Evolutionary conservation across 2,113 vertebrate species (phyloP).

Genomic region (Xenus cinereus): DNA sequence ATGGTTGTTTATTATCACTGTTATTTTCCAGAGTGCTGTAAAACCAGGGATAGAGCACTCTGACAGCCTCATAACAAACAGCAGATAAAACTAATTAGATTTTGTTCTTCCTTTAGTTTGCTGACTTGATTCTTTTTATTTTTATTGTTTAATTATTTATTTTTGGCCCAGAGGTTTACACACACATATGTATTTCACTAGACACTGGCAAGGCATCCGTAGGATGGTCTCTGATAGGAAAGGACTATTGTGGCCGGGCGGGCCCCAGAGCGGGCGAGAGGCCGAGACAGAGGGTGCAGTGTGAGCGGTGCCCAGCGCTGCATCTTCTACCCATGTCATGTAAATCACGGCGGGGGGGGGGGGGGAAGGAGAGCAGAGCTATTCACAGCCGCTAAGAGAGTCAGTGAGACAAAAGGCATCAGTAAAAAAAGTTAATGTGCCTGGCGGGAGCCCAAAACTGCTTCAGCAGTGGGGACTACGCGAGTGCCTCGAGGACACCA

Average conservation of each 20-base stretch:
- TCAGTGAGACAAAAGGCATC: slow-evolving; percentile 44
- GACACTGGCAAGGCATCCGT: slow-evolving; percentile 25
- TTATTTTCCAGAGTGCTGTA: slow-evolving; percentile 26
- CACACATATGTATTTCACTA: neutral
- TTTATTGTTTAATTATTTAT: slow-evolving; percentile 69
- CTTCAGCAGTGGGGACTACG: neutral
- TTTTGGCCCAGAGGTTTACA: slow-evolving; percentile 55
- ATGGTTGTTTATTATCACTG: slow-evolving; percentile 35
- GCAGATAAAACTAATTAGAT: slow-evolving; percentile 31
- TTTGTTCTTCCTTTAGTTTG: slow-evolving; percentile 38
- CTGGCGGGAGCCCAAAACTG: slow-evolving; percentile 33
- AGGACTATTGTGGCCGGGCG: neutral
- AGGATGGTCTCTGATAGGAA: slow-evolving; percentile 37
- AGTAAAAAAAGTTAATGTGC: slow-evolving; percentile 46
- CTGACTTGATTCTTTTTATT: slow-evolving; percentile 69
- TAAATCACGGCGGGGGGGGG: neutral
- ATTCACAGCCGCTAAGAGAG: slow-evolving; percentile 23
- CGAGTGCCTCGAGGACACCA: neutral
- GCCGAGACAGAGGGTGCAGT: slow-evolving; percentile 67
- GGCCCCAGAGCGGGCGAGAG: neutral
- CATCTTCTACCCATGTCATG: slow-evolving; percentile 38
- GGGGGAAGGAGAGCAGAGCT: neutral
- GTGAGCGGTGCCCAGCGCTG: neutral
- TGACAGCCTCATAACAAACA: slow-evolving; percentile 20
- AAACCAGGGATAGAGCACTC: slow-evolving; percentile 9